phyloP scores from a whole-genome alignment of 2,888 invertebrate species.

The Serrognathus titanus region DNA sequence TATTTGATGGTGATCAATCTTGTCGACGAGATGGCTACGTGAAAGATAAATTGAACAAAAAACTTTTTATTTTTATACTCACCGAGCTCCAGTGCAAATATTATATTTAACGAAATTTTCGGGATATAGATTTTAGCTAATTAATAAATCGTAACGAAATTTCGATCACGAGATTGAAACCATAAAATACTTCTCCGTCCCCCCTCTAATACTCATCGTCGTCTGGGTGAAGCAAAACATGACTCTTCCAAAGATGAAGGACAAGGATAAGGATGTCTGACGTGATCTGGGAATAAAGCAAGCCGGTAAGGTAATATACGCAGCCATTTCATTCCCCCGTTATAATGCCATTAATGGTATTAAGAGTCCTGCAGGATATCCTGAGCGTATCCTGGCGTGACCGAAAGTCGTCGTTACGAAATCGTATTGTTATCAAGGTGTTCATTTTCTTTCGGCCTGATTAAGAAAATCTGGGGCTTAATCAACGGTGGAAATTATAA shows the following conservation, averaged over 20 bases:
- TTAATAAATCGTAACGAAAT: too few species aligned
- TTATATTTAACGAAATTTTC: too few species aligned
- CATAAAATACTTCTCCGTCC: not conserved
- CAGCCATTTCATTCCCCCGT: conserved; percentile 17
- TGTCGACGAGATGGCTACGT: too few species aligned
- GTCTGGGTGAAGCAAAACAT: too few species aligned
- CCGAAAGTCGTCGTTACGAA: conserved; percentile 20
- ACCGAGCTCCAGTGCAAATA: too few species aligned
- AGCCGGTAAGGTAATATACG: conserved; percentile 8
- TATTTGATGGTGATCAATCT: too few species aligned
- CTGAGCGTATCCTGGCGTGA: conserved; percentile 23
- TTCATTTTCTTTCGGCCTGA: conserved; percentile 18
- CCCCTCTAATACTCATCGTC: too few species aligned
- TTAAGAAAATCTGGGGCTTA: conserved; percentile 5
- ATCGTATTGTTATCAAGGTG: conserved; percentile 20
- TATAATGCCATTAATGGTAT: conserved; percentile 23
- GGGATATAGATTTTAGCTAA: too few species aligned
- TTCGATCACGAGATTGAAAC: conserved; percentile 2
- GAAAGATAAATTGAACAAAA: too few species aligned
- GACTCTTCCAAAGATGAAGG: too few species aligned
- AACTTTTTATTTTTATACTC: too few species aligned
- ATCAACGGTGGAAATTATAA: conserved; percentile 1
- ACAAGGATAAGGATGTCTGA: not conserved
- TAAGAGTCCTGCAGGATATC: conserved; percentile 18
- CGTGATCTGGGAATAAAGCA: conserved; percentile 2